Percentiles rank a stretch among this genome's conserved stretches.
phyloP scores from a whole-genome alignment of 2,113 vertebrate genomes.

The Cheirogaleus medius region DNA sequence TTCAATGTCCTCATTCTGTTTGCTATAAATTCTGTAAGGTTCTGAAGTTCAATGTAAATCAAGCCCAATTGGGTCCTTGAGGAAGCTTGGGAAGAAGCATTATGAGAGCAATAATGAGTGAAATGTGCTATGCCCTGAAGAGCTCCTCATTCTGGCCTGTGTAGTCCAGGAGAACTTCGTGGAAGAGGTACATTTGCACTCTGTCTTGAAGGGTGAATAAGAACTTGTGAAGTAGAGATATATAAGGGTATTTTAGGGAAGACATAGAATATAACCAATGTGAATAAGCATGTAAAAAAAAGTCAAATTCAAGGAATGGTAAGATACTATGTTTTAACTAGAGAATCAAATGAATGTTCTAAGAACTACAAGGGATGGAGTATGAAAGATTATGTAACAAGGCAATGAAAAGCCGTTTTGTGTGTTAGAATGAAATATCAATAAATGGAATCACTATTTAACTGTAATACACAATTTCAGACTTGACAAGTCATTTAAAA shows the following conservation, averaged over 20 bases:
- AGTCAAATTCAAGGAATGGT: not conserved
- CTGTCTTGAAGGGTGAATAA: not conserved
- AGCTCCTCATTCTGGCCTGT: not conserved
- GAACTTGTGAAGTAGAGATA: not conserved
- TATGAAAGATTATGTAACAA: not conserved
- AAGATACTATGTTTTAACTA: not conserved
- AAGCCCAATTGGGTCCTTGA: not conserved
- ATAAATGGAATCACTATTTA: not conserved
- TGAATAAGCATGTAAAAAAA: not conserved
- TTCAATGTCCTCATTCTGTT: not conserved
- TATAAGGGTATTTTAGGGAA: not conserved
- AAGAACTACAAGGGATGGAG: not conserved
- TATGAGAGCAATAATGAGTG: not conserved
- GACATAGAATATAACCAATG: not conserved
- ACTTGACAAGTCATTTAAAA: constrained; percentile 33
- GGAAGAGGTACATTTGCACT: not conserved
- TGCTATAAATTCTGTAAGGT: not conserved
- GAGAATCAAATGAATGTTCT: not conserved
- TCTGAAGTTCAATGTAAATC: not conserved
- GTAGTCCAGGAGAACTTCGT: not conserved
- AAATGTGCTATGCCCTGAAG: not conserved
- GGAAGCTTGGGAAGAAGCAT: not conserved
- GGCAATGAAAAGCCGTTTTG: not conserved
- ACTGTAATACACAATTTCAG: constrained; percentile 20
- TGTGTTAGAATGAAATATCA: constrained; percentile 6